phyloP scores from a whole-genome alignment of 2,888 invertebrate species.

The Gortyna flavago region DNA sequence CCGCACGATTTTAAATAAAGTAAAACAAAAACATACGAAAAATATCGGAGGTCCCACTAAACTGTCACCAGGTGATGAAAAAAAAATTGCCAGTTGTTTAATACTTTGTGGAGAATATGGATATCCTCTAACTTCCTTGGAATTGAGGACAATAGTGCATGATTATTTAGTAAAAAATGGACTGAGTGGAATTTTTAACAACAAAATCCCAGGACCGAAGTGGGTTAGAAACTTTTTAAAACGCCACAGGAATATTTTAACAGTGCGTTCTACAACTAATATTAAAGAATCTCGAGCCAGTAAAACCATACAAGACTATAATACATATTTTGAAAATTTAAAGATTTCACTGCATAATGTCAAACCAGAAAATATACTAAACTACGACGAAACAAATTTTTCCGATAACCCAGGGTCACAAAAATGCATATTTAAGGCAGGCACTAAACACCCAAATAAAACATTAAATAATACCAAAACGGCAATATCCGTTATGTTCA shows the following conservation, averaged over 20 bases:
- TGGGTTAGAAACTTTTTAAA: conserved; percentile 31
- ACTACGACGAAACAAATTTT: too few relatives aligned
- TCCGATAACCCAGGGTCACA: too few relatives aligned
- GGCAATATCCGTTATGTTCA: conserved; percentile 50
- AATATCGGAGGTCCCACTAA: conserved; percentile 9
- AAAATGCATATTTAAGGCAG: too few relatives aligned
- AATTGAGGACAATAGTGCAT: too few relatives aligned
- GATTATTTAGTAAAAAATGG: conserved; percentile 53
- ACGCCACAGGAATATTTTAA: conserved; percentile 41
- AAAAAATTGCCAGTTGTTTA: conserved; percentile 10
- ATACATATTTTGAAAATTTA: too few relatives aligned
- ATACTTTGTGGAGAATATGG: too few relatives aligned
- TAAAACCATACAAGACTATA: conserved; percentile 11
- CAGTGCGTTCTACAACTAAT: conserved; percentile 47
- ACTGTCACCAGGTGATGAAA: conserved; percentile 9
- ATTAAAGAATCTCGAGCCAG: conserved; percentile 49
- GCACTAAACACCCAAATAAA: too few relatives aligned
- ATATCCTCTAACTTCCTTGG: too few relatives aligned
- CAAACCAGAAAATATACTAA: too few relatives aligned
- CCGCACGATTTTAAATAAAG: conserved; percentile 8
- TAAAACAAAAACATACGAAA: conserved; percentile 2
- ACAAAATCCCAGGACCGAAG: conserved; percentile 50
- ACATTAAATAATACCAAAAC: conserved; percentile 19
- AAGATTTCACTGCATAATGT: too few relatives aligned
- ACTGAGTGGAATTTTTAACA: conserved; percentile 39